Conservation (phyloP, 1,140 invertebrate species). For the Apis cerana region DNA sequence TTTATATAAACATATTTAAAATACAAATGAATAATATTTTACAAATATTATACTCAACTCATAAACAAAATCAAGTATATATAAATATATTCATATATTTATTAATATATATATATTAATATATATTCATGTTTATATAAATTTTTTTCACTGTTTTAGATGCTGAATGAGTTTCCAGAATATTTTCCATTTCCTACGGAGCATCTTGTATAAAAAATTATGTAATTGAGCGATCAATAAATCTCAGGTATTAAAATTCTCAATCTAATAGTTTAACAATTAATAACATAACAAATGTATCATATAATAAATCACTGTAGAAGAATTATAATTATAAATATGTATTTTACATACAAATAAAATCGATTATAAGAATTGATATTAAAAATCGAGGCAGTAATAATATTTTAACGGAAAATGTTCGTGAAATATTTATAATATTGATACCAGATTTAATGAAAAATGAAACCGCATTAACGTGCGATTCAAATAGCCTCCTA, state of each 20-base stretch:
- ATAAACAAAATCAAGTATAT: too few relatives aligned
- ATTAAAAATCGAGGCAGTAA: neutral
- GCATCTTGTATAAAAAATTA: conserved; percentile 8
- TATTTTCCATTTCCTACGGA: too few relatives aligned
- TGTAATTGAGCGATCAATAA: conserved; percentile 49
- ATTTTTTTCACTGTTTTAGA: too few relatives aligned
- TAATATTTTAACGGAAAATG: conserved; percentile 67
- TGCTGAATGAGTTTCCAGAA: too few relatives aligned
- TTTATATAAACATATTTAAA: too few relatives aligned
- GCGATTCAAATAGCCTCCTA: neutral
- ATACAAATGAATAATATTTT: too few relatives aligned
- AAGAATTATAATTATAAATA: conserved; percentile 17
- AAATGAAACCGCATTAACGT: neutral
- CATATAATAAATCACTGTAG: conserved; percentile 11
- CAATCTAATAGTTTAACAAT: conserved; percentile 22
- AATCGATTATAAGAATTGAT: conserved; percentile 6
- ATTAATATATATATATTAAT: too few relatives aligned
- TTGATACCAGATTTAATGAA: neutral
- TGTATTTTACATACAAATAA: neutral
- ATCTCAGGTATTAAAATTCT: conserved; percentile 28
- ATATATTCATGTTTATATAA: too few relatives aligned
- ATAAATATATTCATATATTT: too few relatives aligned
- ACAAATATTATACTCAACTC: too few relatives aligned
- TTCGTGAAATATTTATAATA: conserved; percentile 72
- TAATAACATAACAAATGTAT: neutral